Evolutionary conservation across 2,888 invertebrate species (phyloP).

Genomic region (Thelaira solivaga): DNA sequence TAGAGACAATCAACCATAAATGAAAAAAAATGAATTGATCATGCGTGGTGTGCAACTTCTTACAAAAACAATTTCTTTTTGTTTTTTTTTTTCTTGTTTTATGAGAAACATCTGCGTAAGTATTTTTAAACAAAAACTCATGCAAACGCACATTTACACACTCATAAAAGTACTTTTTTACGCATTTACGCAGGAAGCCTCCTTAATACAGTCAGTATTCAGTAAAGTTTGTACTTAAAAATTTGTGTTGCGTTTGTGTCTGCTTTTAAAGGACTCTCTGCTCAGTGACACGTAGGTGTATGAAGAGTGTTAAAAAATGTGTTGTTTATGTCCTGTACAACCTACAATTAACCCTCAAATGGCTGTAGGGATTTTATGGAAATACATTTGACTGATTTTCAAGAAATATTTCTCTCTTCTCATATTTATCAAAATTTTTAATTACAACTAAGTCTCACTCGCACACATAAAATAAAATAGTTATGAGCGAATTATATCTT

Average conservation of each 20-base stretch:
- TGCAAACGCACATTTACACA: neutral
- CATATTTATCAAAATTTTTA: too few species aligned
- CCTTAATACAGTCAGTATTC: slow-evolving; percentile 23
- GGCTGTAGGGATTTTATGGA: neutral
- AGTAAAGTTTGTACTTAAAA: neutral
- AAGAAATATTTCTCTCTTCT: too few species aligned
- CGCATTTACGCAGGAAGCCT: neutral
- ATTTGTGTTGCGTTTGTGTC: neutral
- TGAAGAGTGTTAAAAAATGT: slow-evolving; percentile 33
- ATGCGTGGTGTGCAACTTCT: slow-evolving; percentile 60
- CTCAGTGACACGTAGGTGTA: slow-evolving; percentile 33
- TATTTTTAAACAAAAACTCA: slow-evolving; percentile 37
- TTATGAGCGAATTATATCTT: too few species aligned
- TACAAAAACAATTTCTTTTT: slow-evolving; percentile 13
- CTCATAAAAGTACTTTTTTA: neutral
- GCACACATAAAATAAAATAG: too few species aligned
- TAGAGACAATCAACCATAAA: neutral
- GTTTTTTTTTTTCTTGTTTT: neutral
- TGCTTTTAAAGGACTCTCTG: neutral
- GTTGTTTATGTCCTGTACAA: slow-evolving; percentile 24
- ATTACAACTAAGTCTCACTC: too few species aligned
- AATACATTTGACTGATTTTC: too few species aligned
- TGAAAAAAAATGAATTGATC: slow-evolving; percentile 58
- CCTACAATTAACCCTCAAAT: slow-evolving; percentile 31
- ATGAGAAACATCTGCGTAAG: slow-evolving; percentile 64